A percentile compares a stretch with the other conserved stretches of the same genome.
Conservation (phyloP, 1,140 invertebrate genomes). For the Macrotrachela quadricornifera region DNA sequence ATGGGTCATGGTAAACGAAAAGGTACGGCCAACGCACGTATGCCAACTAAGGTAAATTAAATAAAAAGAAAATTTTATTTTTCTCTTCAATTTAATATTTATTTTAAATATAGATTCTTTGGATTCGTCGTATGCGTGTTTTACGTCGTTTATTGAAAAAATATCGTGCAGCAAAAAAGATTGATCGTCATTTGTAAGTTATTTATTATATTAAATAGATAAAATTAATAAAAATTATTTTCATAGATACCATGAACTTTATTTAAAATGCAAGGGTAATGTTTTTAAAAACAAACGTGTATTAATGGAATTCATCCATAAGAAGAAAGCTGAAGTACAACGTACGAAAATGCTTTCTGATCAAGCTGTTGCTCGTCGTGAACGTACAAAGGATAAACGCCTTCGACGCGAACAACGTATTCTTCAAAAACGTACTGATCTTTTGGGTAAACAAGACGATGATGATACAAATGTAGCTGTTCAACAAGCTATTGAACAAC, state of each 20-base stretch:
- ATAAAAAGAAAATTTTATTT: background rate
- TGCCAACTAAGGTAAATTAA: constrained; percentile 62
- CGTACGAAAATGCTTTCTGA: constrained; percentile 83
- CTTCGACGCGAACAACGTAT: no score
- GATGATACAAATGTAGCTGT: no score
- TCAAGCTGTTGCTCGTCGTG: constrained; percentile 79
- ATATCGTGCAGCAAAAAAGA: constrained; percentile 93
- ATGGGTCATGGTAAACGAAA: constrained; percentile 91
- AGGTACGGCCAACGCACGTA: constrained; percentile 92
- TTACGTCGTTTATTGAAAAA: constrained; percentile 77
- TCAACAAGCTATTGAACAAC: no score
- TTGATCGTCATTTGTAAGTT: constrained; percentile 67
- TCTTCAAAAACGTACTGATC: no score
- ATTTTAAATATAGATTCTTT: constrained; percentile 35
- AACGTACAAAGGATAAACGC: background rate
- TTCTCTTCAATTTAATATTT: constrained; percentile 16
- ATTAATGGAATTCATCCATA: constrained; percentile 98
- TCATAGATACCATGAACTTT: constrained; percentile 65
- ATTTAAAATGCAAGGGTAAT: constrained; percentile 95
- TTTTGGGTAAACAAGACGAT: no score
- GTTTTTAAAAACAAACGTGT: constrained; percentile 99
- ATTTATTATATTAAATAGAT: constrained; percentile 10
- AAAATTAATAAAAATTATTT: background rate
- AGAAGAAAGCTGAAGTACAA: constrained; percentile 97
- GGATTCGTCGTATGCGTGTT: constrained; percentile 92